Evolutionary conservation across 2,888 invertebrate species (phyloP).

Genomic region (Dynastes grantii): DNA sequence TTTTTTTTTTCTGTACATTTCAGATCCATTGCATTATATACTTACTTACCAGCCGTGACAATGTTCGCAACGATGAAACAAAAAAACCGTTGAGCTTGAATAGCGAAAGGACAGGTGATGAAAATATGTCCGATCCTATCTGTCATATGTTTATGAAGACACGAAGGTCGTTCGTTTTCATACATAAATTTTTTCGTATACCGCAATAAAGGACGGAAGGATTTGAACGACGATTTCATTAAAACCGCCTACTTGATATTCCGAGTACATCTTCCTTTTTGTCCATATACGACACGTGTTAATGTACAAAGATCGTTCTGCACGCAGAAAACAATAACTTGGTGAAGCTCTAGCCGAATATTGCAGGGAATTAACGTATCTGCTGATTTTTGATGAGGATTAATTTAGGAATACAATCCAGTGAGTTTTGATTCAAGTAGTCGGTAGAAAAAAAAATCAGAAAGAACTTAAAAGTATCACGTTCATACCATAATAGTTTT

Average conservation of each 20-base stretch:
- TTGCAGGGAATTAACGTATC: no score
- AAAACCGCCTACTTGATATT: slow-evolving; percentile 18
- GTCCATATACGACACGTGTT: no score
- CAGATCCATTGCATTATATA: slow-evolving; percentile 8
- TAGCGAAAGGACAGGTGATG: slow-evolving; percentile 20
- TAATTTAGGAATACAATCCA: no score
- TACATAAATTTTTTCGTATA: slow-evolving; percentile 31
- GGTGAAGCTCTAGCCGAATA: no score
- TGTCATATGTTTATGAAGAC: slow-evolving; percentile 42
- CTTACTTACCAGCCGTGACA: background rate
- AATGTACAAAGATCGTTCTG: no score
- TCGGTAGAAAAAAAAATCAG: no score
- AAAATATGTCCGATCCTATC: slow-evolving; percentile 32
- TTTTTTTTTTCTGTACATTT: slow-evolving; percentile 11
- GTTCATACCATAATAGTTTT: no score
- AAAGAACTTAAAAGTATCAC: no score
- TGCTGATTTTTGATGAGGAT: no score
- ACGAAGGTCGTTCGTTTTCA: slow-evolving; percentile 28
- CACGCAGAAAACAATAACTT: no score
- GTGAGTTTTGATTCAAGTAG: no score
- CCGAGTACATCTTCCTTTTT: slow-evolving; percentile 5
- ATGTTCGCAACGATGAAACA: slow-evolving; percentile 1
- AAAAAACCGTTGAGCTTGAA: background rate
- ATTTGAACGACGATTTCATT: background rate
- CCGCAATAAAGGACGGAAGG: slow-evolving; percentile 35